A percentile compares a stretch with the other conserved stretches of the same genome.
phyloP scores from a whole-genome alignment of 2,113 vertebrate species.

The Crotophaga sulcirostris region DNA sequence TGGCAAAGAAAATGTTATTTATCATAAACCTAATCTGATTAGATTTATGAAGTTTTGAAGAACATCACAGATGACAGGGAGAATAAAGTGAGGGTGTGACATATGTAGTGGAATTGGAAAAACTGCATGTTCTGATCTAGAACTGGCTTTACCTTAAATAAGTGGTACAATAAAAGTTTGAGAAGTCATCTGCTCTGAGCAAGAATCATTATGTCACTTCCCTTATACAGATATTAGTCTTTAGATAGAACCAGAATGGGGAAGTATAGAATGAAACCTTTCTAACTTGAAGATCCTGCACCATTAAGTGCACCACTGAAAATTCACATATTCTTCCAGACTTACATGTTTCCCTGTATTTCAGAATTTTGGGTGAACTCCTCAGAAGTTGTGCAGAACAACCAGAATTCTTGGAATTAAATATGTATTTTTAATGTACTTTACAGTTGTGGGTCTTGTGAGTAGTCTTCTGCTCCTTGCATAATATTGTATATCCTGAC shows the following conservation, averaged over 20 bases:
- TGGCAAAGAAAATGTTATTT: neutral
- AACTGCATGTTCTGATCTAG: neutral
- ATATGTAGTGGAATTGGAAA: neutral
- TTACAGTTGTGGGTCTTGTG: neutral
- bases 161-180: neutral
- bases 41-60: neutral
- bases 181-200: neutral
- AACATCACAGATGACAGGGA: neutral
- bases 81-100: neutral
- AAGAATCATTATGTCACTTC: neutral
- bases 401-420: neutral
- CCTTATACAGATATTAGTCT: neutral
- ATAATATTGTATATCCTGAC: neutral
- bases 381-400: neutral
- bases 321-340: neutral
- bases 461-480: neutral
- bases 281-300: neutral
- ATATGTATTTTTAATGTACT: neutral
- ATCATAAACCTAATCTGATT: neutral
- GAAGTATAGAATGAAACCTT: neutral
- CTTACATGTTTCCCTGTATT: fast-evolving
- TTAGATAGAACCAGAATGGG: neutral
- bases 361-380: neutral
- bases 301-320: fast-evolving
- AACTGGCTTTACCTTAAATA: fast-evolving